Evolutionary conservation across 2,888 invertebrate genomes (phyloP), one percentile per base, ranked within the genome.

Genomic region (Nowickia ferox): DNA sequence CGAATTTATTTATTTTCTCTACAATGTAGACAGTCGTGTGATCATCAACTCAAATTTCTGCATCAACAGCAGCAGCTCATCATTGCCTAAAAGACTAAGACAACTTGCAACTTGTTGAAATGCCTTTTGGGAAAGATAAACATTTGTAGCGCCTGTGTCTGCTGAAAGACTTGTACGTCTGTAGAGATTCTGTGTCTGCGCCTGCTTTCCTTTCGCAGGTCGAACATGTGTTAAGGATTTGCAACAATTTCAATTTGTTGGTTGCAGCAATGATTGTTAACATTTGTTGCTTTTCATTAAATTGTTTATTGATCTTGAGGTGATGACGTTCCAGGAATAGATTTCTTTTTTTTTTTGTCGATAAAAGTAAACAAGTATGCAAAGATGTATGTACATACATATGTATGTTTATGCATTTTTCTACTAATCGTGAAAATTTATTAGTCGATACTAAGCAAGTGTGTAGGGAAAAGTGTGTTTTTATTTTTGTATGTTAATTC

Each of bases 201-300:
- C 13, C 9, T 19, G 48, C 71, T 81, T 84, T 77, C 76, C 66
- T 81, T 68, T 77, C 74, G 68, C 77, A 74, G 55, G 59, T 42
- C 77, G n/a, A 17, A 48, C 84, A 84, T 72, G 76, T 84, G 84
- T 84, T 71, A 59, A 53, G 68, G 84, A 81, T 81, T 84, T 84
- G 81, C 84, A 84, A 71, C 79, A 75, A 69, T 69, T 59, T 66
- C 44, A 30, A 30, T 30, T 57, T 53, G 44, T 44, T 17, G 77
- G 15, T 71, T 69, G n/a, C 6, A 9, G 9, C 13, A 44, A 55
- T 72, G 77, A 74, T 74, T 72, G 68, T 59, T 68, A 74, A 51
- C 78, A 78, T 78, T 78, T 84, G 78, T 66, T 61, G 30, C 44
- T 44, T 44, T 42, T 40, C 30, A 11, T 48, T 17, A 53, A 13